Evolutionary conservation across 1,140 invertebrate genomes (phyloP).

Genomic region (Berghia stephanieae): DNA sequence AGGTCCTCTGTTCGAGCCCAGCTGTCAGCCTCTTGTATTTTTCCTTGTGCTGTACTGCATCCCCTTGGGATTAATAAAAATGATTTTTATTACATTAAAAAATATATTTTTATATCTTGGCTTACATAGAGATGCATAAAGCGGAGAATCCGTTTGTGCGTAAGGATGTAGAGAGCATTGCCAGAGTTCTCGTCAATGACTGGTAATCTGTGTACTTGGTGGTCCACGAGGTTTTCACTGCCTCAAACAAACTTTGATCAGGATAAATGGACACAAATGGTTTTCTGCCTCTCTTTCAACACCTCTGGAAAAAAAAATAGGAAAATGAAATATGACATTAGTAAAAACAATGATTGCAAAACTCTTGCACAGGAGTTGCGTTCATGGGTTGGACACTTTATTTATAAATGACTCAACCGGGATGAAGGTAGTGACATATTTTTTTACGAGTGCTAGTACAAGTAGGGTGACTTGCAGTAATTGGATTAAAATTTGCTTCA

Average conservation of each 20-base stretch:
- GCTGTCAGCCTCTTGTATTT: no score
- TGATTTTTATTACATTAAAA: neutral
- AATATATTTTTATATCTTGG: conserved; percentile 55
- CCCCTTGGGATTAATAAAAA: neutral
- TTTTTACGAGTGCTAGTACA: no score
- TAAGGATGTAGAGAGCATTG: conserved; percentile 98
- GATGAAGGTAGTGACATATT: no score
- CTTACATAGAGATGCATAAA: conserved; percentile 99
- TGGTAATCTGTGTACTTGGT: conserved; percentile 92
- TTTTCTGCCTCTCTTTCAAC: conserved; percentile 54
- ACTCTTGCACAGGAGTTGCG: no score
- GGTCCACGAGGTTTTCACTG: conserved; percentile 91
- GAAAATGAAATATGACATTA: no score
- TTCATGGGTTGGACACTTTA: no score
- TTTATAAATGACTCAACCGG: no score
- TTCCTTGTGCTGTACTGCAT: no score
- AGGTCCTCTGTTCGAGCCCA: no score
- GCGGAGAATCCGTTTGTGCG: conserved; percentile 97
- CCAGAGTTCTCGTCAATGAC: conserved; percentile 94
- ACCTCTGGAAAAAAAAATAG: conserved; percentile 52
- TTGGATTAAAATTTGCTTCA: no score
- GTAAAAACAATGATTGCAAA: no score
- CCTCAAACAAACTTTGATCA: conserved; percentile 80
- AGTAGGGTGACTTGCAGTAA: no score
- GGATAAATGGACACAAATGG: conserved; percentile 65